Percentiles rank a stretch among this genome's conserved stretches.
Conservation (phyloP, 2,797 vertebrate genomes). For the Danio kyathit region DNA sequence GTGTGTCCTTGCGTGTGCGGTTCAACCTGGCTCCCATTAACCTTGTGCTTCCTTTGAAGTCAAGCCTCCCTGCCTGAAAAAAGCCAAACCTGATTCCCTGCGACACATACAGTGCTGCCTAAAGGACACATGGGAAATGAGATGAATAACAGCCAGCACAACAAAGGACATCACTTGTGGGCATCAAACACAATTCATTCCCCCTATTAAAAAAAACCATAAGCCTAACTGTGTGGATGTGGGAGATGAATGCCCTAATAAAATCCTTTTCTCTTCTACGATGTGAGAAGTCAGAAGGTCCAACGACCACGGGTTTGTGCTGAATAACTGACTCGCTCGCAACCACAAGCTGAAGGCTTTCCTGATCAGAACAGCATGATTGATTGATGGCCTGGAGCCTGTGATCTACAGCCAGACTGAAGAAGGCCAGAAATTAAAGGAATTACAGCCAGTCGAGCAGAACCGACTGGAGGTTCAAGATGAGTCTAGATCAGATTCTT, state of each 20-base stretch:
- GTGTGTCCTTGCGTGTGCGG: constrained; percentile 4
- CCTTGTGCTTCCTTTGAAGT: constrained; percentile 62
- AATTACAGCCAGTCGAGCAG: constrained; percentile 25
- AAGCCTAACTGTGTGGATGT: constrained; percentile 30
- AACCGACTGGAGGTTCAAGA: constrained; percentile 25
- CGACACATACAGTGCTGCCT: constrained; percentile 46
- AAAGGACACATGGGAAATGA: constrained; percentile 59
- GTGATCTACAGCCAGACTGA: constrained; percentile 46
- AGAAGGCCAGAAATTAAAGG: constrained; percentile 28
- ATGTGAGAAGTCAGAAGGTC: constrained; percentile 36
- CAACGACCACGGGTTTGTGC: constrained; percentile 20
- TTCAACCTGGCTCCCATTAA: constrained; percentile 68
- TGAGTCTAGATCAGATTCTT: neutral
- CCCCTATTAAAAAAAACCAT: constrained; percentile 41
- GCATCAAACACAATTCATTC: constrained; percentile 37
- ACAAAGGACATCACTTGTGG: constrained; percentile 42
- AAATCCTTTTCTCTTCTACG: constrained; percentile 33
- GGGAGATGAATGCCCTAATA: constrained; percentile 27
- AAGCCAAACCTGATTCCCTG: constrained; percentile 69
- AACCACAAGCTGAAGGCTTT: constrained; percentile 26
- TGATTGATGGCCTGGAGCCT: constrained; percentile 37
- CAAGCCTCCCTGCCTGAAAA: constrained; percentile 60
- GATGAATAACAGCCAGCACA: constrained; percentile 56
- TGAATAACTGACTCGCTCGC: constrained; percentile 33
- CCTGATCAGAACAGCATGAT: constrained; percentile 27